phyloP scores from a whole-genome alignment of 92 coral and sea anemone species.

The Bergia puertoricense region DNA sequence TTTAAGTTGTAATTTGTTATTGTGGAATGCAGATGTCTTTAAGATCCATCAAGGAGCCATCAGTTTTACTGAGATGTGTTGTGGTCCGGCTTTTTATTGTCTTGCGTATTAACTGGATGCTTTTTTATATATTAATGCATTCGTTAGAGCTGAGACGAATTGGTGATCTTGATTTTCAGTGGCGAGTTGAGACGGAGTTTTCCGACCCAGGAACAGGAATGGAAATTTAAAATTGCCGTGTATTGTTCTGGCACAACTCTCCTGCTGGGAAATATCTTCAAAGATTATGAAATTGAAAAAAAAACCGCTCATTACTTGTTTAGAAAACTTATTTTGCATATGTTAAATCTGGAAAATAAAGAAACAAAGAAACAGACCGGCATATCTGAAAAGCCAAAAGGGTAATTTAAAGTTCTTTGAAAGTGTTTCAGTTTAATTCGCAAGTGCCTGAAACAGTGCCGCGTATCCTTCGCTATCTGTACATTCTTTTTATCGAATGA shows the following conservation, averaged over 20 bases:
- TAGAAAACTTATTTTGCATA: not conserved
- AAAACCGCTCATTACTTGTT: not conserved
- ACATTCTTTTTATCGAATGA: not conserved
- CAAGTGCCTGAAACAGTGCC: not conserved
- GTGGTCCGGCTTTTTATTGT: not conserved
- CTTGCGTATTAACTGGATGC: not conserved
- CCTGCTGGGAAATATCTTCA: not conserved
- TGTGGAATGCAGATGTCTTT: conserved; percentile 5
- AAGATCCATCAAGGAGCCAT: conserved; percentile 21
- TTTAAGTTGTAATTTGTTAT: not conserved
- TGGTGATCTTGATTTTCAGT: not conserved
- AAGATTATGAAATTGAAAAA: not conserved
- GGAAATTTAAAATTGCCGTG: not conserved
- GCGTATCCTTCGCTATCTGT: not conserved
- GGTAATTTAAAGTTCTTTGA: no score
- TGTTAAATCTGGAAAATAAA: conserved; percentile 2
- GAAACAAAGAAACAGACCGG: not conserved
- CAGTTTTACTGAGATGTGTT: not conserved
- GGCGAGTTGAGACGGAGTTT: not conserved
- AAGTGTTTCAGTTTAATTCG: not conserved
- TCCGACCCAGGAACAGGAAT: not conserved
- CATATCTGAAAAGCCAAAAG: not conserved
- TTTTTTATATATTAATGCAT: not conserved
- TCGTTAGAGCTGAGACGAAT: not conserved
- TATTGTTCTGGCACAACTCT: not conserved